These are phyloP conservation scores for Micropoecilia bifurca DNA, from an alignment of 2,797 vertebrate genomes.

Conservation along the genomic window DNA sequence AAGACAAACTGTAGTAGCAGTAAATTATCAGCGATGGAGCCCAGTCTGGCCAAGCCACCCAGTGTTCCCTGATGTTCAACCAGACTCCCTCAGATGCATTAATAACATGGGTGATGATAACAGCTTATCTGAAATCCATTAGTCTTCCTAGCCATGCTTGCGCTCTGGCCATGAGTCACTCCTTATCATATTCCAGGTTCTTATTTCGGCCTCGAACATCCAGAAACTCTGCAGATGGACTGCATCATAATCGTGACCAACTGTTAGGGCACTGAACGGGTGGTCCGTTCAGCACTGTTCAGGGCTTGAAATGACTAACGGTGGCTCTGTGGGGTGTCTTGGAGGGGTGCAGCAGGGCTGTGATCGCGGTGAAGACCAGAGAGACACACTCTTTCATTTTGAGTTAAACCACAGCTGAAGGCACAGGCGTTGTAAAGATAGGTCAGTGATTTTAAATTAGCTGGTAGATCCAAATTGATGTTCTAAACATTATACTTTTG, in stretches of 20 bases:
- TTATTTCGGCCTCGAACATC: conserved; percentile 24
- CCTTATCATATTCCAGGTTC: conserved; percentile 46
- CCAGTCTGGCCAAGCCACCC: conserved; percentile 29
- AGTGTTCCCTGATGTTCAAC: conserved; percentile 47
- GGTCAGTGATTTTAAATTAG: conserved; percentile 25
- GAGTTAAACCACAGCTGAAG: conserved; percentile 57
- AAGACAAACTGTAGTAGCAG: conserved; percentile 52
- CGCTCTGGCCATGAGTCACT: conserved; percentile 33
- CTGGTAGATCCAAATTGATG: not conserved
- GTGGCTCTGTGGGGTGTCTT: conserved; percentile 56
- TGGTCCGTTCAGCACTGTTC: conserved; percentile 13
- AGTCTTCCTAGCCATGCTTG: conserved; percentile 53
- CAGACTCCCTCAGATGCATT: conserved; percentile 50
- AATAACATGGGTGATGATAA: conserved; percentile 56
- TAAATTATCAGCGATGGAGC: conserved; percentile 50
- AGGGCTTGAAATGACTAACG: conserved; percentile 33
- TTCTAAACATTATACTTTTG: not conserved
- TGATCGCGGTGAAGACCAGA: conserved; percentile 67
- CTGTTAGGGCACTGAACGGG: conserved; percentile 33
- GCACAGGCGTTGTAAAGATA: conserved; percentile 65
- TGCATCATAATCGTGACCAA: conserved; percentile 39
- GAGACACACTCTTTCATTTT: conserved; percentile 61
- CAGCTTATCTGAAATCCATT: conserved; percentile 68
- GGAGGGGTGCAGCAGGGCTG: conserved; percentile 66
- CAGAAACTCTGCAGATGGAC: conserved; percentile 45